Evolutionary conservation across 1,140 invertebrate genomes (phyloP), one percentile per base, ranked within the genome.

Genomic region (Philaenus spumarius): DNA sequence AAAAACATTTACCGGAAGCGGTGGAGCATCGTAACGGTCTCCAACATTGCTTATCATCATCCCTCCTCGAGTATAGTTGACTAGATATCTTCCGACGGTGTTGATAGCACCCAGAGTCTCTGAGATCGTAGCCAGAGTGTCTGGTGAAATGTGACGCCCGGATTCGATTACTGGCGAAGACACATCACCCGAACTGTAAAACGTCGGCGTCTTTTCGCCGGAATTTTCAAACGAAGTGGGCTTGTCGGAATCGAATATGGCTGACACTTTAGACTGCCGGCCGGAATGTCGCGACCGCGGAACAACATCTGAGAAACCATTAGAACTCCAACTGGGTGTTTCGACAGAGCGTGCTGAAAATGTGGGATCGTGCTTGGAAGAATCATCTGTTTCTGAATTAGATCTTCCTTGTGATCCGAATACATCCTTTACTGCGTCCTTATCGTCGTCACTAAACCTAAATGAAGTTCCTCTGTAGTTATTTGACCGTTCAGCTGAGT

Each of bases 61-160:
- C 69, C 70, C 55, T 71, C 72, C 55, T 68, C 75, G 55, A 65
- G 79, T 89, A 76, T 89, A 88, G 62, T 90, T 89, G 0, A 93
- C 86, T 48, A 92, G 78, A 67, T 89, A 89, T 66, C 84, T 81
- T 0, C 89, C 89, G 0, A 92, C 85, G 14, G 87, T 89, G 62
- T 91, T 91, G 3, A 90, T 78, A 19, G 86, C 87, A 55, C 86
- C 89, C 7, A 81, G 66, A 2, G 79, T 81, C 62, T 82, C 79
- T 2, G 77, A 75, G 47, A 80, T 76, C 9, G 77, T 75, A 3
- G 67, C 61, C 39, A 79, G 53, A 4, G 77, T 74, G 42, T 70
- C 66, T 1, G 60, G 62, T 9, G 66, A 67, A 2, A 69, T 46
- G 43, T 65, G 58, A 14, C 68, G 55, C 2, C 47, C 53, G 2